Conservation (phyloP, 2,113 vertebrate species). For the Sakesphorus luctuosus region DNA sequence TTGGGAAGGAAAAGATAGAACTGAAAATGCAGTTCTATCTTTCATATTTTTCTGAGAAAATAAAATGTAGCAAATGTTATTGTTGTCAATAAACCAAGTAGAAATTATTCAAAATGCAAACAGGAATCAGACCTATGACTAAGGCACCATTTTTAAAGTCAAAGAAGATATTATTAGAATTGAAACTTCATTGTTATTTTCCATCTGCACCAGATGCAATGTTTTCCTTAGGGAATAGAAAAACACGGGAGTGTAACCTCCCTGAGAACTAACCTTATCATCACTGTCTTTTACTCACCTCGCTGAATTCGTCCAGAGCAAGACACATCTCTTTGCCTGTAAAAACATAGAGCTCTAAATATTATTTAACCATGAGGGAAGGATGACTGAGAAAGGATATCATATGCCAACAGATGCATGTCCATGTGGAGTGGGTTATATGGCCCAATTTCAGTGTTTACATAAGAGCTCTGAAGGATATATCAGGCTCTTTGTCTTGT, state of each 20-base stretch:
- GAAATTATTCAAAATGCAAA: conserved; percentile 38
- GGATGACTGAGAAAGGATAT: not conserved
- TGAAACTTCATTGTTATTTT: not conserved
- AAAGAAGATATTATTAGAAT: not conserved
- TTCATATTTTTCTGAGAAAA: conserved; percentile 4
- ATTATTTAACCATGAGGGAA: not conserved
- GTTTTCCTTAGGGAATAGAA: not conserved
- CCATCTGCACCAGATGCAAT: not conserved
- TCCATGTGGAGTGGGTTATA: not conserved
- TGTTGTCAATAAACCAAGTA: conserved; percentile 43
- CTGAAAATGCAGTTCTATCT: not conserved
- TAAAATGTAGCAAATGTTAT: conserved; percentile 6
- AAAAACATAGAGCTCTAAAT: not conserved
- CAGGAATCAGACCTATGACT: conserved; percentile 14
- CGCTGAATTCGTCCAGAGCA: not conserved
- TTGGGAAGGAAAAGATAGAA: not conserved
- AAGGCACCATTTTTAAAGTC: conserved; percentile 43
- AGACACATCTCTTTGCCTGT: not conserved
- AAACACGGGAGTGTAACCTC: not conserved
- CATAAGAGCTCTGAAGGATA: not conserved
- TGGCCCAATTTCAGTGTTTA: not conserved
- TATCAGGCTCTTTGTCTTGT: not conserved
- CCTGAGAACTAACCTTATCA: not conserved
- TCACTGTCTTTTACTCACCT: not conserved
- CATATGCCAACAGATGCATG: not conserved